Percentiles rank a stretch among this genome's conserved stretches.
Conservation (phyloP, 2,888 invertebrate species). For the Megastigmus dorsalis region DNA sequence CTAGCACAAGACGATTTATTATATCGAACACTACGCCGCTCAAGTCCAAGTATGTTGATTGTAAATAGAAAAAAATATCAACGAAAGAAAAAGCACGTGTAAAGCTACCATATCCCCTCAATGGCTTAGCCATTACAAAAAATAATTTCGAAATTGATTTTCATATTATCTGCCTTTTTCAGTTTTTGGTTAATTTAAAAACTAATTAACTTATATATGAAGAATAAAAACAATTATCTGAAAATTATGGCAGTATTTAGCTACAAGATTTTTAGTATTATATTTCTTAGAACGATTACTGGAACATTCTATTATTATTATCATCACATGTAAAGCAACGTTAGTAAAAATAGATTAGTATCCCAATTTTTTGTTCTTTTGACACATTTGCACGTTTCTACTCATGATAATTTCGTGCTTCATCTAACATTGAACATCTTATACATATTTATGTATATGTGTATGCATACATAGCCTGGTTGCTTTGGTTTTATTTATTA, state of each 20-base stretch:
- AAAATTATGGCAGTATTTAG: slow-evolving; percentile 35
- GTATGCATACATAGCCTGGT: slow-evolving; percentile 21
- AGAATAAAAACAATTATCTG: too few species aligned
- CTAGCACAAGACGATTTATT: too few species aligned
- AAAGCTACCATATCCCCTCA: too few species aligned
- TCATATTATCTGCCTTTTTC: neutral
- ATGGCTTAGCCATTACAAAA: too few species aligned
- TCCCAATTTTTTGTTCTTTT: slow-evolving; percentile 43
- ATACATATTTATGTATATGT: slow-evolving; percentile 11
- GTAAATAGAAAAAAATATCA: too few species aligned
- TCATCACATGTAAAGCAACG: slow-evolving; percentile 40
- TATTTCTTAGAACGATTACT: slow-evolving; percentile 2
- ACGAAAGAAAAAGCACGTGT: too few species aligned
- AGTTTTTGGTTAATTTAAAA: neutral
- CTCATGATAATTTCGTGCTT: slow-evolving; percentile 18
- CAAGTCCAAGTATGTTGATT: too few species aligned
- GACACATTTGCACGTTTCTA: slow-evolving; percentile 45
- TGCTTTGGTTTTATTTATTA: slow-evolving; percentile 11
- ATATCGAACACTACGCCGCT: too few species aligned
- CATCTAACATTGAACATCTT: slow-evolving; percentile 12
- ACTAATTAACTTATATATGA: neutral
- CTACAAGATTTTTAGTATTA: slow-evolving; percentile 15
- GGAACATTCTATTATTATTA: slow-evolving; percentile 24
- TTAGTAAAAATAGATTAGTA: slow-evolving; percentile 53
- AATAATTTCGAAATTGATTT: neutral